Conservation (phyloP, 2,888 invertebrate genomes). For the Chymomyza caudatula region DNA sequence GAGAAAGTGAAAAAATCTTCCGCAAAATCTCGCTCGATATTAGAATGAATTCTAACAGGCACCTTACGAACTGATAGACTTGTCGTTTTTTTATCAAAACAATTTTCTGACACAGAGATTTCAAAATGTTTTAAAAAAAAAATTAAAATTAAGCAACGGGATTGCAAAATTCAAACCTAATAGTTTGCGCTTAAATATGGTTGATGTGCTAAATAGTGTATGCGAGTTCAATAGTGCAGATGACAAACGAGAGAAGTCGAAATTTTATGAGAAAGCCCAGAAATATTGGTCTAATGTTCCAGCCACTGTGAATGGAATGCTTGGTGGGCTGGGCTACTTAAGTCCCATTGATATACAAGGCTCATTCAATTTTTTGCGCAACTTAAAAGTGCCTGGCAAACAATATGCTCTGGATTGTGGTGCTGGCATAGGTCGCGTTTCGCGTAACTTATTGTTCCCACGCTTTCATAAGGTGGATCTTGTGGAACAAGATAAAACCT, state of each 20-base stretch:
- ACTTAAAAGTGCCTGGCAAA: conserved; percentile 81
- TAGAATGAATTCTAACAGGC: too few species aligned
- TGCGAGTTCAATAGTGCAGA: neutral
- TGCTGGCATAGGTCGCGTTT: conserved; percentile 96
- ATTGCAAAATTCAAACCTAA: too few species aligned
- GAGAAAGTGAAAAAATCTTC: too few species aligned
- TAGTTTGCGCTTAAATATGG: neutral
- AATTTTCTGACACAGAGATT: too few species aligned
- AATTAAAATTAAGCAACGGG: too few species aligned
- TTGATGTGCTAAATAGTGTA: neutral
- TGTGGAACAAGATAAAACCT: conserved; percentile 92
- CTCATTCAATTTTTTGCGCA: conserved; percentile 88
- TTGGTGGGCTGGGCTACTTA: conserved; percentile 94
- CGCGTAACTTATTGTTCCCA: conserved; percentile 88
- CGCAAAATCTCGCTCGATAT: too few species aligned
- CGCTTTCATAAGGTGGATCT: conserved; percentile 91
- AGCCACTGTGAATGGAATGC: conserved; percentile 91
- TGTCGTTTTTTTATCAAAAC: too few species aligned
- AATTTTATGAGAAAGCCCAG: conserved; percentile 86
- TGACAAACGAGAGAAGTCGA: conserved; percentile 15
- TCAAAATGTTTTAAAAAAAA: too few species aligned
- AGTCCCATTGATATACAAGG: conserved; percentile 91
- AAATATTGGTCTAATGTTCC: conserved; percentile 93
- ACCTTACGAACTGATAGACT: too few species aligned
- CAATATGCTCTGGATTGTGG: conserved; percentile 94